phyloP scores from a whole-genome alignment of 2,113 vertebrate species.

The Anolis sagrei region DNA sequence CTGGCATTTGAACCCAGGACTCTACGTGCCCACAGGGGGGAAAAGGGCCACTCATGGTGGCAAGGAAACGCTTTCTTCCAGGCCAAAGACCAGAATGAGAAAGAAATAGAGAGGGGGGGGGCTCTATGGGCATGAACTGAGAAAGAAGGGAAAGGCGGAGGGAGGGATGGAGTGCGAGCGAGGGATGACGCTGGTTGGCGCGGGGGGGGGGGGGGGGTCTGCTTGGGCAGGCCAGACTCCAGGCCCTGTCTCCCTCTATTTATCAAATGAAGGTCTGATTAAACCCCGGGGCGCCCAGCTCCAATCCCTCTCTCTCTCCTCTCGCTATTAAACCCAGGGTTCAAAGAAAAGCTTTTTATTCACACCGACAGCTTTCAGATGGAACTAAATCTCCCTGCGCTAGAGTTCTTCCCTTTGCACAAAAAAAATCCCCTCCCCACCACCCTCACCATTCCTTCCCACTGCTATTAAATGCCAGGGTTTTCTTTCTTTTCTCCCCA shows the following conservation, averaged over 20 bases:
- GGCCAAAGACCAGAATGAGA: no score
- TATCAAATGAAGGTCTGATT: slow-evolving; percentile 66
- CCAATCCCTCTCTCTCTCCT: slow-evolving; percentile 59
- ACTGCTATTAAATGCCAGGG: slow-evolving; percentile 45
- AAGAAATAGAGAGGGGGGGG: no score
- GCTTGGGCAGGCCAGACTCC: background rate
- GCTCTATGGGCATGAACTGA: no score
- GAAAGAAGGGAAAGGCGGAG: no score
- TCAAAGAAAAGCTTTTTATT: slow-evolving; percentile 78
- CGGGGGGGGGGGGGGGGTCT: no score
- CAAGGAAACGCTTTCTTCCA: no score
- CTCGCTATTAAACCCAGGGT: slow-evolving; percentile 65
- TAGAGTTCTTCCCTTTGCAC: slow-evolving; percentile 28
- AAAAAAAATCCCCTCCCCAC: slow-evolving; percentile 24
- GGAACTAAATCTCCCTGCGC: slow-evolving; percentile 75
- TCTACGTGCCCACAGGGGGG: no score
- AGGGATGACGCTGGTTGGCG: no score
- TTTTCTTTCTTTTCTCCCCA: background rate
- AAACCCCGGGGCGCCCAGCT: slow-evolving; percentile 67
- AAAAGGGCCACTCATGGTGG: no score
- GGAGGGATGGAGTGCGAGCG: no score
- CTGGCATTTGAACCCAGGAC: no score
- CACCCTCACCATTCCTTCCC: slow-evolving; percentile 3
- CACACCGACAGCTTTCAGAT: slow-evolving; percentile 78
- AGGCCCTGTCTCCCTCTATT: slow-evolving; percentile 69